Base-by-base conservation (phyloP, 2,888 invertebrate species). In the Synanthedon formicaeformis region DNA sequence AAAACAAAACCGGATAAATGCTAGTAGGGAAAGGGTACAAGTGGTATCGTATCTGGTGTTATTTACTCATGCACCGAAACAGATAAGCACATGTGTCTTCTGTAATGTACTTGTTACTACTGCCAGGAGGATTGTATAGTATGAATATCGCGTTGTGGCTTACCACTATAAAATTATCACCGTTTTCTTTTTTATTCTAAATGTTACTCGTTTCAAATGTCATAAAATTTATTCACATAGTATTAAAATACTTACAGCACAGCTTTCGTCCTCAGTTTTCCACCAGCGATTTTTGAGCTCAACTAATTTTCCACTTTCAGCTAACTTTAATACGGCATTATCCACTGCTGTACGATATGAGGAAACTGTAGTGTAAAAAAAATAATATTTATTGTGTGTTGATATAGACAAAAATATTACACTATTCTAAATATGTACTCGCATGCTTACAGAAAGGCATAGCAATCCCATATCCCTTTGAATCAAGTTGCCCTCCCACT, bases 401-500 rank as follows among this genome's bases (percentile, higher is more conserved):
- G 40, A 27, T 50, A 50, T 27, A 3, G 12, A 6, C 27, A 50
- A 27, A 12, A 45, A n/a, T n/a, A 14, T 45, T n/a, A n/a, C 45
- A n/a, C 8, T 13, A 45, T 45, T 12, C 5, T 13, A 45, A 45
- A 13, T 45, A n/a, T n/a, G n/a, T n/a, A n/a, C n/a, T 13, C 2
- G 14, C 10, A 40, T 56, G 88, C 92, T 90, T 81, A 97, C 97
- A 93, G 69, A 94, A 91, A 2, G 95, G 95, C 89, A 96, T 93
- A 0, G 96, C 97, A 57, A 98, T 94, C 40, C 97, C 97, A 70
- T 97, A 98, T 65, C 96, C 96, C 75, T 97, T 96, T 13, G 92
- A 92, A 75, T 96, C 96, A 40, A 96, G 84, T 56, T 91, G 84
- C 2, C 92, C 91, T 0, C 95, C 94, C 8, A 95, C 92, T 87